Evolutionary conservation across 2,113 vertebrate species (phyloP), one percentile per base, ranked within the genome.

Genomic region (Phaetusa simplex): DNA sequence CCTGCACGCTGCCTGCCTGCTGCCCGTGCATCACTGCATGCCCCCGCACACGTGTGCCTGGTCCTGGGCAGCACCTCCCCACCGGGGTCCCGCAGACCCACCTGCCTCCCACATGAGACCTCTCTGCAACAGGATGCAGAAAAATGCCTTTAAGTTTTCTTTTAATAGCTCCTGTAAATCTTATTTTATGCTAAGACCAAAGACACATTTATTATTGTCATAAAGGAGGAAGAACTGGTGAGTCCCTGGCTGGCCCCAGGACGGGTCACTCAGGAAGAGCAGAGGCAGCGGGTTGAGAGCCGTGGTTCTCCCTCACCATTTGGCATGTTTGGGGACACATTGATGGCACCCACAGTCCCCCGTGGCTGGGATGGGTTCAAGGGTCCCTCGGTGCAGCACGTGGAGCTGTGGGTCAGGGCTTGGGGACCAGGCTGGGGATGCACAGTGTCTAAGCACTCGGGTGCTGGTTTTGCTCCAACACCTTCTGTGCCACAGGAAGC

Each of bases 91-190:
- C 53, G 36, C 74, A 85, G 52, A n/a, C 70, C 52, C 90, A 76
- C 88, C 95, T 92, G 92, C 88, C 58, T 80, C 90, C 74, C 93
- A 77, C 71, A 14, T 49, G 91, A 82, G 80, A 83, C 34, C 19
- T 43, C 49, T 82, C 49, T 32, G 58, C 76, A 36, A 53, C 82
- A 77, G 71, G 71, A 86, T 38, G 50, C 53, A 42, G 67, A 47
- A 80, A 82, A 90, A 70, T 42, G 50, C 82, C 74, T 93, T 94
- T 6, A 43, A 52, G 64, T 86, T 92, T 70, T 59, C 53, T 74
- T 93, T 80, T 73, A 92, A 90, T 65, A 56, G 86, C 82, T 81
- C 74, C 72, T 90, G 88, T 90, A 93, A 95, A 95, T 96, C 88
- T 93, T 80, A 2, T 36, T 95, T 72, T 49, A 76, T 40, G 82